phyloP scores from a whole-genome alignment of 1,140 invertebrate species.

The Rhagoletis pomonella region DNA sequence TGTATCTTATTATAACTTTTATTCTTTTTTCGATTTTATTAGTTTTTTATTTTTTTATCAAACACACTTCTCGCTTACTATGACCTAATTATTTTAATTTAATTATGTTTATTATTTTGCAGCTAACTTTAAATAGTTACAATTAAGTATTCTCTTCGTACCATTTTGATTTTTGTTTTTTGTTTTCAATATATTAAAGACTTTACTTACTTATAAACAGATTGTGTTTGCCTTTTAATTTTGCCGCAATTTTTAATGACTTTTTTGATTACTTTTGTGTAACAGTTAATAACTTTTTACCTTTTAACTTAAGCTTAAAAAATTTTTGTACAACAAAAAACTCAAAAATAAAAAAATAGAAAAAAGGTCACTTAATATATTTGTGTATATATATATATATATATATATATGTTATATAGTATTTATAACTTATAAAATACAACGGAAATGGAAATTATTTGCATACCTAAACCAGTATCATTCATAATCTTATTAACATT shows the following conservation, averaged over 20 bases:
- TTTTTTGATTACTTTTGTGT: slow-evolving; percentile 9
- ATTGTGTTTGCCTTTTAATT: neutral
- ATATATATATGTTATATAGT: neutral
- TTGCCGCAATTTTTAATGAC: slow-evolving; percentile 9
- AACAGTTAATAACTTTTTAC: slow-evolving; percentile 9
- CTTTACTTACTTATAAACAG: neutral
- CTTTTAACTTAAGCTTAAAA: neutral
- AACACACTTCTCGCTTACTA: slow-evolving; percentile 33
- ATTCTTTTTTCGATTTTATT: slow-evolving; percentile 23
- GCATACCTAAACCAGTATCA: slow-evolving; percentile 44
- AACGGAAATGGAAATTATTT: slow-evolving; percentile 1
- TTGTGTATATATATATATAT: neutral
- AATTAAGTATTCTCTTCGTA: slow-evolving; percentile 23
- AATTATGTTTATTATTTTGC: slow-evolving; percentile 45
- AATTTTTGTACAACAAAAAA: slow-evolving; percentile 34
- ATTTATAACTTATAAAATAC: neutral
- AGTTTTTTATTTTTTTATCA: slow-evolving; percentile 17
- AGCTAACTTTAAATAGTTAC: neutral
- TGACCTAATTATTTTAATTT: slow-evolving; percentile 25
- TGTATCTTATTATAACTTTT: neutral
- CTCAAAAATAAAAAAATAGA: neutral
- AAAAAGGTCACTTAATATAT: slow-evolving; percentile 9
- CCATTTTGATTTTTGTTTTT: neutral
- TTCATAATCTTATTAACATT: slow-evolving; percentile 19
- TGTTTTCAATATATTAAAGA: neutral